Conservation (phyloP, 1,140 invertebrate species). For the Micrasema longulum region DNA sequence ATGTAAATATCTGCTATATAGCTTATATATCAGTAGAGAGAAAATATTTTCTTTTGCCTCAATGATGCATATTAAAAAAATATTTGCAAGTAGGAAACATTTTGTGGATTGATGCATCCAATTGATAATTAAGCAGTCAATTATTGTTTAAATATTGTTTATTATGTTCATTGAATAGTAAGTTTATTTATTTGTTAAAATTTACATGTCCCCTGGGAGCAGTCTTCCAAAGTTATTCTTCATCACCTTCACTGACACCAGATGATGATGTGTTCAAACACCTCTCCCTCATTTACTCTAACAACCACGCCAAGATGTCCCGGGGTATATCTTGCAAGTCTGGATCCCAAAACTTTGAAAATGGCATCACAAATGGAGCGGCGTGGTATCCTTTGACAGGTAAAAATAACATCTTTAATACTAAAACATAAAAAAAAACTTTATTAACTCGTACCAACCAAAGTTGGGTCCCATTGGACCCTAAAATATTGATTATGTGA, state of each 20-base stretch:
- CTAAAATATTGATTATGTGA: too few relatives aligned
- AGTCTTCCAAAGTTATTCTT: constrained; percentile 85
- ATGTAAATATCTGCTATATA: too few relatives aligned
- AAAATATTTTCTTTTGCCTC: too few relatives aligned
- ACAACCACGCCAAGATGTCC: constrained; percentile 89
- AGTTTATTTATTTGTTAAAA: constrained; percentile 44
- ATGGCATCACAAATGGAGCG: constrained; percentile 93
- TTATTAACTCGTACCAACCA: too few relatives aligned
- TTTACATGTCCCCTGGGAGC: constrained; percentile 70
- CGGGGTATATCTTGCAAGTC: constrained; percentile 84
- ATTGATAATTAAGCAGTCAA: neutral
- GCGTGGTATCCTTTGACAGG: constrained; percentile 93
- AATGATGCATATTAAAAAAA: too few relatives aligned
- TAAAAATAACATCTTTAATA: too few relatives aligned
- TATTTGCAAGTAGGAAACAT: too few relatives aligned
- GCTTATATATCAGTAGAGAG: too few relatives aligned
- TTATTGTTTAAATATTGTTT: constrained; percentile 18
- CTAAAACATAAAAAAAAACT: too few relatives aligned
- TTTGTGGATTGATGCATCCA: too few relatives aligned
- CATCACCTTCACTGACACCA: constrained; percentile 84
- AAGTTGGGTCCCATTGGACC: too few relatives aligned
- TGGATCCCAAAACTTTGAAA: constrained; percentile 78
- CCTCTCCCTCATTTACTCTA: constrained; percentile 88
- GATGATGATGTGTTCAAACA: constrained; percentile 96
- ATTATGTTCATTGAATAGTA: too few relatives aligned